Conservation (phyloP, 2,113 vertebrate genomes). For the Manacus vitellinus region DNA sequence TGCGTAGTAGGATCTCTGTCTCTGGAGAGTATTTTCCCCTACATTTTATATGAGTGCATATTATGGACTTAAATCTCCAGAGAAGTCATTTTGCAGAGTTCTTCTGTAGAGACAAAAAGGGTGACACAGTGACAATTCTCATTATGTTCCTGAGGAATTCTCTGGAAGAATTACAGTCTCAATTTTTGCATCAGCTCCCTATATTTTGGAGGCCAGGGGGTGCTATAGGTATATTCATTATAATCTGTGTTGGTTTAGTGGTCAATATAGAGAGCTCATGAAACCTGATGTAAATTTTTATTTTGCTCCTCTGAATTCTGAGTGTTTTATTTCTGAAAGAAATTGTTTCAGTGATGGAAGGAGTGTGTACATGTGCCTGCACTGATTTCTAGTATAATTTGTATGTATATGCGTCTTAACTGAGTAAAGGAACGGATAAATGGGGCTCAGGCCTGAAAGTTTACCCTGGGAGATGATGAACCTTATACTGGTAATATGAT, state of each 20-base stretch:
- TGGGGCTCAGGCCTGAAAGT: background rate
- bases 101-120: background rate
- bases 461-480: background rate
- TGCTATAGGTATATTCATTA: conserved; percentile 41
- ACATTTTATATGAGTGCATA: background rate
- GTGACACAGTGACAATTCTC: background rate
- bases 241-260: background rate
- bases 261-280: background rate
- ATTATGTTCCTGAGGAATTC: background rate
- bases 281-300: background rate
- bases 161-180: background rate
- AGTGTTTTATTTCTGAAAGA: background rate
- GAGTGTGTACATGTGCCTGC: accelerated
- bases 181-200: background rate
- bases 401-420: background rate
- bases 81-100: background rate
- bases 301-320: background rate
- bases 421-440: background rate
- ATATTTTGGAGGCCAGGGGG: conserved; percentile 43
- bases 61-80: background rate
- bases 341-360: background rate
- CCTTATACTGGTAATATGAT: background rate
- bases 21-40: background rate
- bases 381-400: background rate
- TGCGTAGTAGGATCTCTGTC: background rate